Evolutionary conservation across 2,797 vertebrate genomes (phyloP).

Genomic region (Podargus strigoides): DNA sequence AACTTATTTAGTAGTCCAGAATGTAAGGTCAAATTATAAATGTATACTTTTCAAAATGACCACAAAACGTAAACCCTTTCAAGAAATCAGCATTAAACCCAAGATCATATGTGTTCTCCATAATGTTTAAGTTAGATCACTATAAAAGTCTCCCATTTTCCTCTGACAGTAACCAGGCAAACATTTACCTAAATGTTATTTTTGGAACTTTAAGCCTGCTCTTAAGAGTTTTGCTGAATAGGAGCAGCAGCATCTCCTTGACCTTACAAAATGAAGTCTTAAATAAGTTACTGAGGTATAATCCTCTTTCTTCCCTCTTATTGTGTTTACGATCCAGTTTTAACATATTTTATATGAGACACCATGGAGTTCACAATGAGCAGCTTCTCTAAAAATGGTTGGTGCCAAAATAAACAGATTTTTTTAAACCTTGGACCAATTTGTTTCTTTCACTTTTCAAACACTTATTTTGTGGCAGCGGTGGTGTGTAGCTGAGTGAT

Average conservation of each 20-base stretch:
- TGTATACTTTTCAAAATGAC: background rate
- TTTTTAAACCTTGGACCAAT: background rate
- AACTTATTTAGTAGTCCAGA: background rate
- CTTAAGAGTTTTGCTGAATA: background rate
- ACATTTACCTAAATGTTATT: no score
- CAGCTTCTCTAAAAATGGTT: background rate
- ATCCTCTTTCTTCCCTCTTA: background rate
- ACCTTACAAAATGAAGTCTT: background rate
- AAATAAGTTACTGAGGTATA: background rate
- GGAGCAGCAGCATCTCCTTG: background rate
- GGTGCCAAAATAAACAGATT: no score
- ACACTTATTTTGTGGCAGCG: no score
- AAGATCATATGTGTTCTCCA: background rate
- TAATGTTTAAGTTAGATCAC: background rate
- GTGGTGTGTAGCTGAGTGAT: no score
- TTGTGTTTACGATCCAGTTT: background rate
- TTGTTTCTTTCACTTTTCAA: background rate
- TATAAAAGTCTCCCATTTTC: background rate
- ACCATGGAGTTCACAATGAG: background rate
- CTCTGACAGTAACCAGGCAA: no score
- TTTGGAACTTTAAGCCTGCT: background rate
- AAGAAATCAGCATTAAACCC: background rate
- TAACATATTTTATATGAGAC: background rate
- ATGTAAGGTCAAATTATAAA: background rate
- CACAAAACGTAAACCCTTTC: background rate